Evolutionary conservation across 2,797 vertebrate species (phyloP).

Genomic region (Sebastolobus altivelis): DNA sequence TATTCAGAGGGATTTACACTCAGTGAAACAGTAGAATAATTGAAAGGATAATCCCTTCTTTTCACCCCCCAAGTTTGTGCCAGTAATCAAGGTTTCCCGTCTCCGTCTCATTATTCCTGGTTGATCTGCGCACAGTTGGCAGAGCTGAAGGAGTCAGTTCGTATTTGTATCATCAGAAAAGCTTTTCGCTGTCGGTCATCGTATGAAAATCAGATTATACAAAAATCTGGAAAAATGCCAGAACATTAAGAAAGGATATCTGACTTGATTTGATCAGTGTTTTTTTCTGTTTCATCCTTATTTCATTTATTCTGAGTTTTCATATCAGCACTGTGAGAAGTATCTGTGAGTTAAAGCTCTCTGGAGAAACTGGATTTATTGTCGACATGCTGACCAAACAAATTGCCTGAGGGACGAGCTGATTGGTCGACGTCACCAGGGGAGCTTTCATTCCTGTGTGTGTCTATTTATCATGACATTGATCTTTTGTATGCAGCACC

Average conservation of each 20-base stretch:
- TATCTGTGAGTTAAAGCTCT: neutral
- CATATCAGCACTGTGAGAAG: neutral
- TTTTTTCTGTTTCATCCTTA: neutral
- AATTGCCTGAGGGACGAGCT: neutral
- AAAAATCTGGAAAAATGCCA: neutral
- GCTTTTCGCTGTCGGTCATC: neutral
- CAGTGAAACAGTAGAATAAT: conserved; percentile 10
- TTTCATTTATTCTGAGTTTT: conserved; percentile 1
- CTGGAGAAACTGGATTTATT: neutral
- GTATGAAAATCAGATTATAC: conserved; percentile 2
- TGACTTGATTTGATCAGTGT: neutral
- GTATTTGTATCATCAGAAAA: neutral
- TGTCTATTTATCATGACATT: conserved; percentile 5
- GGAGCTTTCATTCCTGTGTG: neutral
- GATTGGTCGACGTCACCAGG: neutral
- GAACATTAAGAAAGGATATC: neutral
- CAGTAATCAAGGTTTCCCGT: neutral
- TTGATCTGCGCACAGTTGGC: neutral
- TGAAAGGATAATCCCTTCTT: conserved; percentile 19
- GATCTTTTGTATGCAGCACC: neutral
- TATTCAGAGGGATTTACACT: conserved; percentile 15
- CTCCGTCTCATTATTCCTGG: neutral
- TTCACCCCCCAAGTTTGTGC: neutral
- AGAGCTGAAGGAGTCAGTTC: neutral
- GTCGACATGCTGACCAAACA: neutral